A percentile compares a stretch with the other conserved stretches of the same genome.
These are phyloP conservation scores for Glaucidium brasilianum DNA, from an alignment of 2,113 vertebrate genomes.

Conservation along the genomic window DNA sequence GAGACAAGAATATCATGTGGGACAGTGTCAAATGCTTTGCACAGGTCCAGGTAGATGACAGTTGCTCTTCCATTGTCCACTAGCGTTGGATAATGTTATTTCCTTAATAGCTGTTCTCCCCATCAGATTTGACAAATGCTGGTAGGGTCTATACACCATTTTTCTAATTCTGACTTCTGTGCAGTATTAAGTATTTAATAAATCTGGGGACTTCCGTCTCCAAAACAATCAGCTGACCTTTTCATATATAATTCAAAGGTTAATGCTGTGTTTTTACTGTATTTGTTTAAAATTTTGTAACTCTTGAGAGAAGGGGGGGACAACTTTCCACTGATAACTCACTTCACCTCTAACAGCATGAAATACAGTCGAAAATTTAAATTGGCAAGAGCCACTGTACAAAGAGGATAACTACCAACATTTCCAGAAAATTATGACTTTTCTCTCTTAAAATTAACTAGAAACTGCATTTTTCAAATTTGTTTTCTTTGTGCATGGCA, in stretches of 20 bases:
- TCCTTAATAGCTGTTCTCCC: background rate
- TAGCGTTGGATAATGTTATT: too few relatives aligned
- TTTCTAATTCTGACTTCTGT: background rate
- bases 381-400: background rate
- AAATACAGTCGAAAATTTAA: constrained; percentile 10
- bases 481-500: background rate
- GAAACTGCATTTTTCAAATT: background rate
- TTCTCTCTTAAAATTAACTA: background rate
- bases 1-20: too few relatives aligned
- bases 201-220: background rate
- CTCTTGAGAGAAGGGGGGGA: background rate
- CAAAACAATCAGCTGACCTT: background rate
- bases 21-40: too few relatives aligned
- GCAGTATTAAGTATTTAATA: background rate
- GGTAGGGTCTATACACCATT: background rate
- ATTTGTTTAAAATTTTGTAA: background rate
- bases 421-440: background rate
- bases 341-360: background rate
- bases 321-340: background rate
- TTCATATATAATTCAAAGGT: background rate
- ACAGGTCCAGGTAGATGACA: too few relatives aligned
- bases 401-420: background rate
- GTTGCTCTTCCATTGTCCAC: too few relatives aligned
- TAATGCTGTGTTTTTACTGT: background rate
- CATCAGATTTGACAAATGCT: background rate